Base-by-base conservation (phyloP, 2,113 vertebrate genomes). In the Labeo catla region DNA sequence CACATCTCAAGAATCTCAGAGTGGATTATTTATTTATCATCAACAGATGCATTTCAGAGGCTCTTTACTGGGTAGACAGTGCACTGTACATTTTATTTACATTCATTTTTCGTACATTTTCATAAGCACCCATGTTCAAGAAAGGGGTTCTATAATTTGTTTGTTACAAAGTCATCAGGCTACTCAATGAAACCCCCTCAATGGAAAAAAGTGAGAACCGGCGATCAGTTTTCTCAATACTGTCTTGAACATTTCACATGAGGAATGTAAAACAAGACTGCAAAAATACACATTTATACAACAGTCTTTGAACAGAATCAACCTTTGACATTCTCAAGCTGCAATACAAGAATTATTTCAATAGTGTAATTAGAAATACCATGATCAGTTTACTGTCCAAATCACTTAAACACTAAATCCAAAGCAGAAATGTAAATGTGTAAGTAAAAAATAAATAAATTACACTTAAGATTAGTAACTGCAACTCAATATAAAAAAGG, bases 61-160 rank as follows among this genome's bases (percentile, higher is more conserved):
- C 49, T 66, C 39, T 81, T 59, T n/a, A 36, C 76, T 4, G 23
- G 39, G 23, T 90, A 86, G 87, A 88, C 87, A 86, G 86, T 28
- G 50, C 34, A 68, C 57, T 88, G 82, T 89, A 87, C 82, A 87
- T 61, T 89, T 87, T 89, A 89, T 87, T 88, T 88, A 84, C 87
- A 88, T 8, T 61, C 34, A 2, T 23, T 39, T 86, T n/a, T 63
- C 36, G 61, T 61, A 83, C 80, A 72, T 78, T 36, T 61, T 66
- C 8, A 82, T 39, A 70, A 68, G 80, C 63, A 70, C 47, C 81
- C 45, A 84, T 54, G 57, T 49, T 76, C 52, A 76, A 73, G 63
- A 61, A n/a, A 79, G 36, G 10, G 43, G 63, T 52, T 74, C 23
- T 49, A 12, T 73, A 4, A 23, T 70, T 28, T 70, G 9, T 73